Conservation (phyloP, 2,113 vertebrate species). For the Pteronura brasiliensis region DNA sequence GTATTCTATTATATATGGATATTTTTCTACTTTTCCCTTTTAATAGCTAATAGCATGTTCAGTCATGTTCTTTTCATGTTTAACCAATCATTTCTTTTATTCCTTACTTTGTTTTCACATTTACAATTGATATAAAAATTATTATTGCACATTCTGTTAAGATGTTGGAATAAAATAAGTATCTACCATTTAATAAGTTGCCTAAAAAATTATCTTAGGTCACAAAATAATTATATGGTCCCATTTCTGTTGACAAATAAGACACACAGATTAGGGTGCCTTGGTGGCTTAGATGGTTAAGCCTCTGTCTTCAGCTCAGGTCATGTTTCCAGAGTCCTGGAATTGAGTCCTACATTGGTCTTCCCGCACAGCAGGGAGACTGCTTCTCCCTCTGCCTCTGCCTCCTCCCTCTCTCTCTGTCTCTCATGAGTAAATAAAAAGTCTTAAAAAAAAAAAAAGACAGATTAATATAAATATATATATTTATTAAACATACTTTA, state of each 20-base stretch:
- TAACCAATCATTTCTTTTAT: not conserved
- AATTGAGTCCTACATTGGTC: too few species aligned
- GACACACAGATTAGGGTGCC: not conserved
- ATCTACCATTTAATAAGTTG: not conserved
- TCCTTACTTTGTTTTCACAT: not conserved
- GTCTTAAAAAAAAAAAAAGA: too few species aligned
- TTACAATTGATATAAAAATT: constrained; percentile 15
- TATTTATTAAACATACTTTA: not conserved
- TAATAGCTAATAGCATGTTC: not conserved
- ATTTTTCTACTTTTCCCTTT: not conserved
- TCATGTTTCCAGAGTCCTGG: too few species aligned
- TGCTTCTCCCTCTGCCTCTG: too few species aligned
- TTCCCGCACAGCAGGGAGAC: too few species aligned
- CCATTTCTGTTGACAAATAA: not conserved
- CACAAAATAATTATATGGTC: not conserved
- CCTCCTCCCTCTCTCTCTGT: too few species aligned
- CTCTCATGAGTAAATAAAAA: too few species aligned
- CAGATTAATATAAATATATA: not conserved
- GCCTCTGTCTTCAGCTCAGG: too few species aligned
- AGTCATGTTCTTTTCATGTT: not conserved
- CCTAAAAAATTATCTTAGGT: not conserved
- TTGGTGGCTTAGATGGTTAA: too few species aligned
- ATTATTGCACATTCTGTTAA: not conserved
- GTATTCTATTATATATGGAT: not conserved
- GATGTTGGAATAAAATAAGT: not conserved